phyloP scores from a whole-genome alignment of 2,113 vertebrate species.

The Struthio camelus region DNA sequence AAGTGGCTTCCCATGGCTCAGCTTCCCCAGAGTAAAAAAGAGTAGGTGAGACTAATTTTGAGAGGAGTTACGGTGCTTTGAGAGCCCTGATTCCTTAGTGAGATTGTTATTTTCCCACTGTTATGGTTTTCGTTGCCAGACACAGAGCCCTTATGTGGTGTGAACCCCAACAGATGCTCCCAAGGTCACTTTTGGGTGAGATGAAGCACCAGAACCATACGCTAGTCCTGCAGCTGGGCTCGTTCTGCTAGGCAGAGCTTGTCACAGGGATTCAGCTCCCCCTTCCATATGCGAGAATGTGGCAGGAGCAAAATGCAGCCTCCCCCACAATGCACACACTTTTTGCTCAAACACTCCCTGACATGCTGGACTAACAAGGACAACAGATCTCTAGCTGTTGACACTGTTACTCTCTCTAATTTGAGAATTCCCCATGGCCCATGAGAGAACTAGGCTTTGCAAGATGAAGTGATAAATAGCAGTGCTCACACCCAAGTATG shows the following conservation, averaged over 20 bases:
- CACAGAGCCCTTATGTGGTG: neutral
- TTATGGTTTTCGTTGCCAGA: neutral
- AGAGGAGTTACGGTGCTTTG: neutral
- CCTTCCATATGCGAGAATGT: slow-evolving; percentile 1
- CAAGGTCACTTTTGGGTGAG: neutral
- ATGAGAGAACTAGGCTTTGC: neutral
- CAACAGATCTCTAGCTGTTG: neutral
- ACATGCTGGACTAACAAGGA: neutral
- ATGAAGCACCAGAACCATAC: neutral
- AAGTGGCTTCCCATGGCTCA: neutral
- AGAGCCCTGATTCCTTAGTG: neutral
- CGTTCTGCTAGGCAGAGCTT: neutral
- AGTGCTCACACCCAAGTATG: neutral
- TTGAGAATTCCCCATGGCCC: neutral
- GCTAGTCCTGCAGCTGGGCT: neutral
- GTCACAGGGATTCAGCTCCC: neutral
- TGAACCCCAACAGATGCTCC: neutral
- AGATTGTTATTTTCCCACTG: neutral
- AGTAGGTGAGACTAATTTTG: neutral
- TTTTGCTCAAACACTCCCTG: neutral
- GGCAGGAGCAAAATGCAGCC: neutral
- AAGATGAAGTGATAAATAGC: neutral
- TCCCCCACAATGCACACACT: neutral
- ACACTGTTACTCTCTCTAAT: neutral
- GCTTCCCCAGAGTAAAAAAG: neutral